A percentile compares a stretch with the other conserved stretches of the same genome.
Evolutionary conservation across 2,797 vertebrate species (phyloP).

Genomic region (Parotocinclus haroldoi): DNA sequence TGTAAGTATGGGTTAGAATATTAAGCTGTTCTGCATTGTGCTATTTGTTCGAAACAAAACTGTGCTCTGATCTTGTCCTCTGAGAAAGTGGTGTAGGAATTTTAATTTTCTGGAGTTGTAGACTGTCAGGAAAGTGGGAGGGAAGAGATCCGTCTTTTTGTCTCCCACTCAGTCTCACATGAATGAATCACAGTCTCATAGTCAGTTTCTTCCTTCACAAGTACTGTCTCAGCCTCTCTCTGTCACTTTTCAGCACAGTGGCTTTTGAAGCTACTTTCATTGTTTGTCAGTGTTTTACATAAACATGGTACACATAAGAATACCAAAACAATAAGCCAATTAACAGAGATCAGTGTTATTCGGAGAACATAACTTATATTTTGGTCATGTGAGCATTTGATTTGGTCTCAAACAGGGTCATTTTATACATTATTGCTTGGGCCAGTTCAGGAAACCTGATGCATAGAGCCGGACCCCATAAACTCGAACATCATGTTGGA

Average conservation of each 20-base stretch:
- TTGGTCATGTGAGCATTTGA: not conserved
- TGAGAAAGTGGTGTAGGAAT: constrained; percentile 24
- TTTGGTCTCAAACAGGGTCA: no score
- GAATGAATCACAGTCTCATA: constrained; percentile 31
- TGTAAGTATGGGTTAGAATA: constrained; percentile 32
- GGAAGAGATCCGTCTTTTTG: constrained; percentile 35
- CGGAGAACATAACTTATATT: constrained; percentile 12
- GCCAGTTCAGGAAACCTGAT: no score
- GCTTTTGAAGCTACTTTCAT: constrained; percentile 20
- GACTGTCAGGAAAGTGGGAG: constrained; percentile 43
- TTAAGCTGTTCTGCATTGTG: constrained; percentile 28
- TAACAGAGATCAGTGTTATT: constrained; percentile 26
- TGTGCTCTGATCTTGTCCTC: constrained; percentile 25
- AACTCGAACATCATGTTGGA: no score
- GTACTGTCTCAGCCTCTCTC: constrained; percentile 11
- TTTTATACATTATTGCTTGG: no score
- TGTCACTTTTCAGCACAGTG: constrained; percentile 25
- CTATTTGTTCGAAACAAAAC: constrained; percentile 31
- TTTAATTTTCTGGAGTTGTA: constrained; percentile 38
- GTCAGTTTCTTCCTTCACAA: constrained; percentile 7
- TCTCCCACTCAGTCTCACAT: constrained; percentile 43
- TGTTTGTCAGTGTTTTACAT: constrained; percentile 17
- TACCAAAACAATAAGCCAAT: constrained; percentile 25
- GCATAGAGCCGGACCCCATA: no score
- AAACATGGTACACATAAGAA: constrained; percentile 24